A percentile compares a stretch with the other conserved stretches of the same genome.
Conservation (phyloP, 2,113 vertebrate species). For the Caranx melampygus region DNA sequence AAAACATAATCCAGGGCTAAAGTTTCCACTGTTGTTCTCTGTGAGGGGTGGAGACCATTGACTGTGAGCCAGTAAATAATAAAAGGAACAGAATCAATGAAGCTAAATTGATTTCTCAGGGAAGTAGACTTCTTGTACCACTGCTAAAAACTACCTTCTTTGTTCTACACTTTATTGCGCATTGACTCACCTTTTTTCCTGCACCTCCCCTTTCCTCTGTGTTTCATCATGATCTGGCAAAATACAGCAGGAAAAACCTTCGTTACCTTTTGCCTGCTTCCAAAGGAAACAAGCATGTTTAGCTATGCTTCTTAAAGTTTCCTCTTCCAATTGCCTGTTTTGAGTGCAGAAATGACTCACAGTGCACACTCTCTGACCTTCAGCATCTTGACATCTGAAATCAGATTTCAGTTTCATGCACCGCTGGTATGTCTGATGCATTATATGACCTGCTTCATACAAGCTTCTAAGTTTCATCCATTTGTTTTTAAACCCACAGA, state of each 20-base stretch:
- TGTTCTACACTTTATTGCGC: constrained; percentile 53
- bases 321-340: background rate
- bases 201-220: constrained; percentile 21
- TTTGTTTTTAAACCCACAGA: constrained; percentile 12
- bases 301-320: background rate
- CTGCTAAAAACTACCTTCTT: constrained; percentile 54
- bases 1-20: background rate
- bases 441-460: constrained; percentile 36
- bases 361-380: background rate
- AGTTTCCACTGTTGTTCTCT: constrained; percentile 36
- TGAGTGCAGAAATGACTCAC: background rate
- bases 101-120: constrained; percentile 59
- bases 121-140: constrained; percentile 54
- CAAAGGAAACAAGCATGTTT: constrained; percentile 4
- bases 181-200: constrained; percentile 51
- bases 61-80: constrained; percentile 31
- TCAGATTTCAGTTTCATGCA: constrained; percentile 41
- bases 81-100: constrained; percentile 64
- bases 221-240: constrained; percentile 33
- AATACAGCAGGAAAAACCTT: background rate
- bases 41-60: constrained; percentile 22
- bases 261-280: constrained; percentile 8
- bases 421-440: constrained; percentile 25
- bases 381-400: constrained; percentile 32
- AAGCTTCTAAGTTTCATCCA: constrained; percentile 36